Percentiles rank a stretch among this genome's conserved stretches.
Conservation (phyloP, 2,888 invertebrate species). For the Cryptus viduatorius region DNA sequence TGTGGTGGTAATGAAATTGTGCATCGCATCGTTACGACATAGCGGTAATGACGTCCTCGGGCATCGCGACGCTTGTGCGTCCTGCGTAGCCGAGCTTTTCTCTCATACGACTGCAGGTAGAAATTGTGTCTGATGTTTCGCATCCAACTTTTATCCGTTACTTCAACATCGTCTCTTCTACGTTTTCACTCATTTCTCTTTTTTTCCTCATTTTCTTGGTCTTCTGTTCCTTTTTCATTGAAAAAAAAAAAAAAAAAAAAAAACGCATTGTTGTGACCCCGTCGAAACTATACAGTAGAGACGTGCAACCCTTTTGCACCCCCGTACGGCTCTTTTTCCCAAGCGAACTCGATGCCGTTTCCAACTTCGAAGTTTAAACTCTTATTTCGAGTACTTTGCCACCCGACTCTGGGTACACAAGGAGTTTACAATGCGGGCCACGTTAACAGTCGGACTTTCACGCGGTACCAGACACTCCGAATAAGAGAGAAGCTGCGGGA, state of each 20-base stretch:
- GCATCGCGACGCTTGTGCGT: slow-evolving; percentile 37
- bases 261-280: slow-evolving; percentile 18
- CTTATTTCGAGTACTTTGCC: slow-evolving; percentile 23
- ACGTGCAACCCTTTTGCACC: not conserved
- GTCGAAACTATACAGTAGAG: not conserved
- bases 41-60: slow-evolving; percentile 71
- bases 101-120: not conserved
- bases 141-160: not conserved
- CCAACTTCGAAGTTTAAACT: slow-evolving; percentile 5
- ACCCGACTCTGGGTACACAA: not conserved
- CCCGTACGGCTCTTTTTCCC: not conserved
- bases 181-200: slow-evolving; percentile 1
- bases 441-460: slow-evolving; percentile 70
- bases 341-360: slow-evolving; percentile 16
- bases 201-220: not conserved
- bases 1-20: slow-evolving; percentile 70
- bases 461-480: slow-evolving; percentile 11
- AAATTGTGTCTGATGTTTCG: slow-evolving; percentile 24
- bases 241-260: not conserved
- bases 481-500: slow-evolving; percentile 27
- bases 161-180: not conserved
- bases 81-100: no score
- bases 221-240: not conserved
- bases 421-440: slow-evolving; percentile 72
- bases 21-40: slow-evolving; percentile 60